Base-by-base conservation (phyloP, 2,113 vertebrate genomes). In the Apus apus region DNA sequence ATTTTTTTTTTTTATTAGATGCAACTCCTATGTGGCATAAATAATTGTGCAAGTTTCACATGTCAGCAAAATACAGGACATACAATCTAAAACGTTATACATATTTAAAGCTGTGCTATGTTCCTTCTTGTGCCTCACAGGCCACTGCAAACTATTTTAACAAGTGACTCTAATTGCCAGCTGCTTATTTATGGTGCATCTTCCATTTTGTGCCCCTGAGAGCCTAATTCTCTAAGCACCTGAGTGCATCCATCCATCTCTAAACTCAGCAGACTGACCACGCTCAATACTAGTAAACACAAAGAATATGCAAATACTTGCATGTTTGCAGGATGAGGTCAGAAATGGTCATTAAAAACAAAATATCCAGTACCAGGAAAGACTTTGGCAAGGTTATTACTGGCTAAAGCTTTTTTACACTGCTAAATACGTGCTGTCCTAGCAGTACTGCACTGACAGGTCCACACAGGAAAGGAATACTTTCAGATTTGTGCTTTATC, bases 101-200 rank as follows among this genome's bases (percentile, higher is more conserved):
- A 95, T 94, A 72, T 77, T 94, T 83, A 36, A 95, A 90, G 80
- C 36, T 82, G 92, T 96, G 94, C 93, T 94, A 94, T 18, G 61
- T 89, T 97, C 80, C 40, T 94, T 89, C 61, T 90, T 84, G 96
- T 97, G 96, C 96, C 96, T 97, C 94, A 85, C 46, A 65, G 96
- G 96, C 96, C 92, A 73, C 90, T 89, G 65, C 84, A 90, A 94
- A 89, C 73, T 54, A 53, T 61, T 93, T 81, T 50, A 95, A 90
- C 23, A 87, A 89, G 94, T 78, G 88, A 92, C 93, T 96, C 3
- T 61, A 68, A 92, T 65, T 64, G 61, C 88, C 85, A 87, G 48
- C 76, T 94, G 79, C 68, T 92, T 80, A 46, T 43, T 74, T 53
- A 88, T 62, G 76, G 87, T 89, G 82, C 82, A 75, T 67, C 83